These are phyloP conservation scores for Montipora foliosa DNA, from an alignment of 64 coral and sea anemone species.

Conservation along the genomic window DNA sequence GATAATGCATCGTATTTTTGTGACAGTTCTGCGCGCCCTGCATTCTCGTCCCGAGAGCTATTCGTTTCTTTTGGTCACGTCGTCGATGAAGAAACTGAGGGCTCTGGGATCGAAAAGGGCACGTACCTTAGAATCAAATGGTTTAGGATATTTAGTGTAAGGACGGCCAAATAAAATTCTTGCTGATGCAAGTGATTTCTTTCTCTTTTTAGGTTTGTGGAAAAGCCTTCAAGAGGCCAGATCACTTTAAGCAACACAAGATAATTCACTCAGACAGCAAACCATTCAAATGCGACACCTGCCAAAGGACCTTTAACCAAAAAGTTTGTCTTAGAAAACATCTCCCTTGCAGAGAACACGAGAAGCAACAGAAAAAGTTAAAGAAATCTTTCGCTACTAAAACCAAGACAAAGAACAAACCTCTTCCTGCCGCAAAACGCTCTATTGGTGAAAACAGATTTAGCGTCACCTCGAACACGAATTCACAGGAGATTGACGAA, in stretches of 20 bases:
- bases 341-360: conserved; percentile 36
- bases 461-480: neutral
- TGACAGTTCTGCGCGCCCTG: no score
- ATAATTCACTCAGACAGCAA: conserved; percentile 43
- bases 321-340: conserved; percentile 45
- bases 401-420: neutral
- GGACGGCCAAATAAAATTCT: neutral
- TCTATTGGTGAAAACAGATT: neutral
- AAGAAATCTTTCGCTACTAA: neutral
- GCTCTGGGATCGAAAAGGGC: no score
- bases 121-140: no score
- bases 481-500: neutral
- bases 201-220: conserved; percentile 14
- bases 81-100: no score
- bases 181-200: no score
- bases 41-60: no score
- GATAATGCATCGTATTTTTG: no score
- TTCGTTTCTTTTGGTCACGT: no score
- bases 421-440: neutral
- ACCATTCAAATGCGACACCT: conserved; percentile 49
- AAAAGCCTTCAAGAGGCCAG: conserved; percentile 43
- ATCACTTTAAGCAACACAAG: conserved; percentile 53
- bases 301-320: conserved; percentile 47
- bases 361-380: conserved; percentile 48
- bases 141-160: neutral